A percentile compares a stretch with the other conserved stretches of the same genome.
These are phyloP conservation scores for Elmis aenea DNA, from an alignment of 2,888 invertebrate species.

Conservation along the genomic window DNA sequence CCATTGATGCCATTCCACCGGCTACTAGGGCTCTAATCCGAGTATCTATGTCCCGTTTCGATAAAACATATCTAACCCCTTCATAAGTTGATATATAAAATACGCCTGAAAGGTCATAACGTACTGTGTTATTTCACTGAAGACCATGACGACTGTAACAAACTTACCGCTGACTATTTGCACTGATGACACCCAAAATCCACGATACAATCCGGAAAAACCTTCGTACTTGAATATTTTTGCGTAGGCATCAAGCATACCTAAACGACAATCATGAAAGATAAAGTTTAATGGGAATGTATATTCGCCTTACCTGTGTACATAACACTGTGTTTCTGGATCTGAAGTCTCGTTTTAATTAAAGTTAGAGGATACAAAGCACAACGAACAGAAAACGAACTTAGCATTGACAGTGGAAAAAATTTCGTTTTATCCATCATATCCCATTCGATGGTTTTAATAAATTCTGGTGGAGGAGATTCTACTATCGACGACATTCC, in stretches of 20 bases:
- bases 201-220: conserved; percentile 80
- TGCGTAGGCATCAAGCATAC: conserved; percentile 79
- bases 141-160: too few species aligned
- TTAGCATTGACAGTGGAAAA: conserved; percentile 86
- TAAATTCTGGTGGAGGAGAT: conserved; percentile 55
- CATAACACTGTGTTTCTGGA: conserved; percentile 75
- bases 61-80: conserved; percentile 76
- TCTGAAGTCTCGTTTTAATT: conserved; percentile 90
- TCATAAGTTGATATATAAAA: conserved; percentile 95
- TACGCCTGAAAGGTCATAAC: conserved; percentile 66
- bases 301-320: conserved; percentile 63
- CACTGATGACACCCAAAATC: conserved; percentile 91
- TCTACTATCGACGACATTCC: conserved; percentile 49
- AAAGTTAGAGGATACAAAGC: conserved; percentile 88
- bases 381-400: conserved; percentile 72
- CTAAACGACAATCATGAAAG: conserved; percentile 40
- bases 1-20: conserved; percentile 86
- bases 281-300: too few species aligned
- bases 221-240: conserved; percentile 87
- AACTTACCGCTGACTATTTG: conserved; percentile 49
- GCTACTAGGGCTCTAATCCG: conserved; percentile 75
- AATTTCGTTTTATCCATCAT: conserved; percentile 98
- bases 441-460: conserved; percentile 90
- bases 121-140: neutral
- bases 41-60: conserved; percentile 60